Base-by-base conservation (phyloP, 2,113 vertebrate species). In the Sciurus niger region DNA sequence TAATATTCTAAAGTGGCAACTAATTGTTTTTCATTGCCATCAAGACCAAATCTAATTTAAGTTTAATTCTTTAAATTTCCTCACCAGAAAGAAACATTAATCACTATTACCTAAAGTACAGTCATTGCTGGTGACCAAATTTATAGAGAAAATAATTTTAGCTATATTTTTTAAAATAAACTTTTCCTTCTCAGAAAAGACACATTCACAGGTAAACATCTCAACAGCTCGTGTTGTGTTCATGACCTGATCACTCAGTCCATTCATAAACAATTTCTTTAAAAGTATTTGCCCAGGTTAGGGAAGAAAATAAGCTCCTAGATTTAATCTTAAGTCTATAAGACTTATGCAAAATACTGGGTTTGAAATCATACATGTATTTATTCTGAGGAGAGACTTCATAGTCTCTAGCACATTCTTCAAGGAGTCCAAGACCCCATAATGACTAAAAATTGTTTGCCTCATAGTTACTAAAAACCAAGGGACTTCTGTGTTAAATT, bases 11-110 rank as follows among this genome's bases (percentile, higher is more conserved):
- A 78, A 20, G 28, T 67, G 37, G 67, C 37, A 32, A 34, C 17
- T 28, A 82, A 86, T 72, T 86, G 68, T 68, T 91, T 87, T 91
- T 77, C 32, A 90, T 65, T 94, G 80, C 53, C 67, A 28, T 90
- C 58, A 78, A 55, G 37, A 93, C 18, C 63, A 93, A 82, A 80
- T 89, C 28, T 60, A 73, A 63, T 94, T 80, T 68, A 68, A 20
- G 22, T 74, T 86, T 48, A 80, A 67, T 37, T 73, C 20, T 73
- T 73, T 73, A 51, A 51, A 76, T 77, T 78, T 78, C 53, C 53
- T 93, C 68, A 55, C 11, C 2, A 72, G 51, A 86, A 58, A 83
- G 60, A 89, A 96, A 22, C 25, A 32, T 94, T 79, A 70, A 84
- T 89, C 51, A 87, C 40, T 60, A 74, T 77, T 55, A 77, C 37